Evolutionary conservation across 2,797 vertebrate species (phyloP).

Genomic region (Botia almorhae): DNA sequence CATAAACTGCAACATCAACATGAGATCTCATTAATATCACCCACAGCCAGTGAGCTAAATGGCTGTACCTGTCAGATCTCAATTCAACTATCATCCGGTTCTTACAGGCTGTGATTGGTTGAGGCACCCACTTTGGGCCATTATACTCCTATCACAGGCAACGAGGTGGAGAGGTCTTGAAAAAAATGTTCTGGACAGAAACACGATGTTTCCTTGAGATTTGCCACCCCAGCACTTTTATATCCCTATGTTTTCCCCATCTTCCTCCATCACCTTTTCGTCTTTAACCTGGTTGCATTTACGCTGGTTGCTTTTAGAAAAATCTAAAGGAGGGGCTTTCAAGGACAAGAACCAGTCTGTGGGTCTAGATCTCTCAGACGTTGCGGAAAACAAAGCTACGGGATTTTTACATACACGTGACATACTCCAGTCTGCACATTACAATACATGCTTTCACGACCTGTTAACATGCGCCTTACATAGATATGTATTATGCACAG

Average conservation of each 20-base stretch:
- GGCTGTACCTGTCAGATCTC: slow-evolving; percentile 46
- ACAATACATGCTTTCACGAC: slow-evolving; percentile 19
- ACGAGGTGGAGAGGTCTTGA: not conserved
- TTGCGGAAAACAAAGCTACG: not conserved
- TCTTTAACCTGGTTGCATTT: not conserved
- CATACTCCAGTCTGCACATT: slow-evolving; percentile 21
- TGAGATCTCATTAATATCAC: slow-evolving; percentile 45
- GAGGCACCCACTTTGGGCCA: slow-evolving; percentile 38
- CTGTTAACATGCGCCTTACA: slow-evolving; percentile 37
- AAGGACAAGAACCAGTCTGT: slow-evolving; percentile 2
- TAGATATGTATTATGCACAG: slow-evolving; percentile 35
- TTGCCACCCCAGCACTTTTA: slow-evolving; percentile 45
- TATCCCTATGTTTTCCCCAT: slow-evolving; percentile 26
- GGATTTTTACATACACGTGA: slow-evolving; percentile 29
- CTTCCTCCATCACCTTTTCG: not conserved
- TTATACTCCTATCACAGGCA: slow-evolving; percentile 45
- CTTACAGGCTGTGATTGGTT: slow-evolving; percentile 41
- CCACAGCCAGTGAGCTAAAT: slow-evolving; percentile 39
- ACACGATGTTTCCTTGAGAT: slow-evolving; percentile 45
- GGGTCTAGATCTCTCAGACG: not conserved
- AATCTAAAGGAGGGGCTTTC: slow-evolving; percentile 31
- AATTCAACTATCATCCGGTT: slow-evolving; percentile 22
- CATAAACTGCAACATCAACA: not conserved
- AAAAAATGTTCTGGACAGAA: slow-evolving; percentile 42
- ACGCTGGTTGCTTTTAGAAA: slow-evolving; percentile 15